These are phyloP conservation scores for Neotoma lepida DNA, from an alignment of 2,113 vertebrate species.

Conservation along the genomic window DNA sequence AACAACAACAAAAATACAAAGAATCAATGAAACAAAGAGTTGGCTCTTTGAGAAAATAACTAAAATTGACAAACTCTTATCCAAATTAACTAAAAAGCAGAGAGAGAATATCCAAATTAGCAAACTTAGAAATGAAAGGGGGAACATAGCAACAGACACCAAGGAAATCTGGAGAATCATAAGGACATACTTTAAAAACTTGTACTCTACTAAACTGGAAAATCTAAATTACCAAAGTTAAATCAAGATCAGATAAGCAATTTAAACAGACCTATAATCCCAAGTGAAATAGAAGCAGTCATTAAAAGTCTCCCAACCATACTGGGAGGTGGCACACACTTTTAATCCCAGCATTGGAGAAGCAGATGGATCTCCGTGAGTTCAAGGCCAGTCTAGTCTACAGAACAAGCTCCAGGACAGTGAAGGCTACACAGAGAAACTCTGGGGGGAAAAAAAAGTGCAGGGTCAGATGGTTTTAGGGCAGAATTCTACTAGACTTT, in stretches of 20 bases:
- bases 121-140: not conserved
- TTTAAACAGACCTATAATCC: not conserved
- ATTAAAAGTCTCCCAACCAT: not conserved
- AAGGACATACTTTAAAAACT: not conserved
- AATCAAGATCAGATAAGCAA: not conserved
- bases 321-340: not conserved
- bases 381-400: not conserved
- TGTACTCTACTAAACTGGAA: not conserved
- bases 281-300: not conserved
- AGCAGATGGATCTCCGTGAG: not conserved
- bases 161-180: not conserved
- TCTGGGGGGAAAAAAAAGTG: not conserved
- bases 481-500: not conserved
- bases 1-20: not conserved
- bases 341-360: not conserved
- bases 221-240: not conserved
- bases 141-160: not conserved
- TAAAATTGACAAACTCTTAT: not conserved
- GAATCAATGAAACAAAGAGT: not conserved
- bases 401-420: not conserved
- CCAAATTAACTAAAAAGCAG: not conserved
- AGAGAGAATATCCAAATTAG: not conserved
- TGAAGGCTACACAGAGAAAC: not conserved
- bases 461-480: not conserved
- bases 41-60: not conserved